Evolutionary conservation across 2,797 vertebrate species (phyloP).

Genomic region (Valencia hispanica): DNA sequence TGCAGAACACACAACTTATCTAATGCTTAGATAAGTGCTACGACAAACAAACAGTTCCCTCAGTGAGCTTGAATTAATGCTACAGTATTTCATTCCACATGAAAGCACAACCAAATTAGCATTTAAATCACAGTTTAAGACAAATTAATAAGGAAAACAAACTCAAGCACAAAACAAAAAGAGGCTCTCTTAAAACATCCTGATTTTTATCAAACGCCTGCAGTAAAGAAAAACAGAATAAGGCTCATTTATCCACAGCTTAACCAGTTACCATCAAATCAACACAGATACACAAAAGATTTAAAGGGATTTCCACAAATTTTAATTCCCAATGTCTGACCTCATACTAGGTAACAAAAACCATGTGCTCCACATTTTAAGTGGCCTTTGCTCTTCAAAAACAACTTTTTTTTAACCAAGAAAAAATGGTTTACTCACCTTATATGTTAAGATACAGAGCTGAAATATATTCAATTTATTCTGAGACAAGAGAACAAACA

Average conservation of each 20-base stretch:
- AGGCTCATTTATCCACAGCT: conserved; percentile 44
- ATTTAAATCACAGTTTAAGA: conserved; percentile 29
- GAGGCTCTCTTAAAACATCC: conserved; percentile 36
- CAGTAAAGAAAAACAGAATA: conserved; percentile 42
- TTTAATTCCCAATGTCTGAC: conserved; percentile 9
- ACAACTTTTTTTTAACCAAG: not conserved
- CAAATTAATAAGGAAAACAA: conserved; percentile 22
- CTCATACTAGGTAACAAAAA: conserved; percentile 24
- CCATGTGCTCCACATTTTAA: not conserved
- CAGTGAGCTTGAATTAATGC: conserved; percentile 31
- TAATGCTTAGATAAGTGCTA: conserved; percentile 23
- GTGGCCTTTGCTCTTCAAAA: not conserved
- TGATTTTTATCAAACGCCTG: conserved; percentile 47
- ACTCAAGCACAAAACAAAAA: conserved; percentile 31
- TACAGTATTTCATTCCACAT: conserved; percentile 54
- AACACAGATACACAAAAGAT: conserved; percentile 21
- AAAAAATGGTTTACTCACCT: not conserved
- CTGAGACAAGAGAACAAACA: not conserved
- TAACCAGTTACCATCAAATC: conserved; percentile 25
- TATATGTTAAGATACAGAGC: not conserved
- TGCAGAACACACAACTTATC: conserved; percentile 39
- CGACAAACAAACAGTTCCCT: conserved; percentile 33
- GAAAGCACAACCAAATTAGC: conserved; percentile 38
- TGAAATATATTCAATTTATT: not conserved
- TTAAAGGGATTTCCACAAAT: conserved; percentile 32